These are phyloP conservation scores for Sorex fumeus DNA, from an alignment of 2,113 vertebrate genomes.

Conservation along the genomic window DNA sequence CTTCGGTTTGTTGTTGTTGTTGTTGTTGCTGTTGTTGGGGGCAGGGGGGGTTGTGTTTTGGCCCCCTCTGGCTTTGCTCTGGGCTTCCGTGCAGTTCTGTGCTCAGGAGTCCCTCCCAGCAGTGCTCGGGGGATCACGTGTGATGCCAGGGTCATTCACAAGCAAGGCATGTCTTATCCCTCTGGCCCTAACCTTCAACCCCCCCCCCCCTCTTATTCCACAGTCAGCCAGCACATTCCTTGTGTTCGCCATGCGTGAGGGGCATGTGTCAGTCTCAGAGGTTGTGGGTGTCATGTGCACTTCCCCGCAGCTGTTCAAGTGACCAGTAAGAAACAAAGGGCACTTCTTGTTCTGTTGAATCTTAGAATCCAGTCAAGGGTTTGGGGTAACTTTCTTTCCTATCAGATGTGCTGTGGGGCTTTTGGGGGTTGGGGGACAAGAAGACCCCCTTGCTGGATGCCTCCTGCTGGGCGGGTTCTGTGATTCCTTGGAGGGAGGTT, in stretches of 20 bases:
- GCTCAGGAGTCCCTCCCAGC: too few species aligned
- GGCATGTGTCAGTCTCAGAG: background rate
- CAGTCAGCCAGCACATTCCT: background rate
- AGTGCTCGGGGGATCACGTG: too few species aligned
- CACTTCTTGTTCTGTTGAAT: background rate
- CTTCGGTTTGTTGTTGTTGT: background rate
- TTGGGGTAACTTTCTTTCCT: slow-evolving; percentile 69
- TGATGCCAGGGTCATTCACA: too few species aligned
- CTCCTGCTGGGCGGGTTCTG: background rate
- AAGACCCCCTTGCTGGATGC: background rate
- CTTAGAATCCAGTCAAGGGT: slow-evolving; percentile 3
- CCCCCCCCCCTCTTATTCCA: background rate
- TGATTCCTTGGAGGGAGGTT: too few species aligned
- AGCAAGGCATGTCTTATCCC: too few species aligned
- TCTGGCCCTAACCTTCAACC: too few species aligned
- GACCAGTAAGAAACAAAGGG: background rate
- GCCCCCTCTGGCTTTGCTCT: too few species aligned
- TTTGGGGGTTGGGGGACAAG: background rate
- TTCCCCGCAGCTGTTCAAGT: rapidly evolving
- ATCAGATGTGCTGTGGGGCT: slow-evolving; percentile 7
- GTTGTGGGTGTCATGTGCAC: background rate
- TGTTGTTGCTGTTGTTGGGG: too few species aligned
- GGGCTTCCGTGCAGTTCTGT: too few species aligned
- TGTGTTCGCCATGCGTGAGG: background rate
- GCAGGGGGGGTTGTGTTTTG: too few species aligned